These are phyloP conservation scores for Neodiprion fabricii DNA, from an alignment of 1,140 invertebrate species.

Conservation along the genomic window DNA sequence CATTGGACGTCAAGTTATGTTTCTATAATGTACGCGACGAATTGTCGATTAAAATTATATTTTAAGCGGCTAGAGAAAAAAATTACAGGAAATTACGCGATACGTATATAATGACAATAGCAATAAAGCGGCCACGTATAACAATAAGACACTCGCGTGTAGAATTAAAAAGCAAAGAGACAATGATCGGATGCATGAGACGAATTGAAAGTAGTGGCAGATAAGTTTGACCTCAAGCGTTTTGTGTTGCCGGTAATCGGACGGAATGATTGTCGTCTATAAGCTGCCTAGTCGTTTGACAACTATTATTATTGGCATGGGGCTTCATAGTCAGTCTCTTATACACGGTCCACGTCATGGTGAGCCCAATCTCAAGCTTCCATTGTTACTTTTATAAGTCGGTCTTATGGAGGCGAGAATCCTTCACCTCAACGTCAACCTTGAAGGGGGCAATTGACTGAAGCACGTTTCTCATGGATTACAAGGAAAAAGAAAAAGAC, in stretches of 20 bases:
- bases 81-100: neutral
- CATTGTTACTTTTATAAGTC: neutral
- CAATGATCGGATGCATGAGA: neutral
- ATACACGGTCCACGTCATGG: neutral
- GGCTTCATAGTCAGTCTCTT: too few relatives aligned
- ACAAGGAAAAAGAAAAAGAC: neutral
- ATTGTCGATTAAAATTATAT: neutral
- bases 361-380: neutral
- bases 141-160: too few relatives aligned
- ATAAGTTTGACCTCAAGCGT: neutral
- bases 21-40: too few relatives aligned
- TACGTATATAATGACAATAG: neutral
- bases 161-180: too few relatives aligned
- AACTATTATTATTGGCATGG: neutral
- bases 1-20: too few relatives aligned
- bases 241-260: neutral
- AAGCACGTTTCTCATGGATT: neutral
- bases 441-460: neutral
- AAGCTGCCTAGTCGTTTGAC: neutral
- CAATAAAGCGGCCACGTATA: too few relatives aligned
- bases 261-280: neutral
- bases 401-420: neutral
- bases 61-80: neutral
- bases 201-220: neutral
- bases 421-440: constrained; percentile 6